Percentiles rank a stretch among this genome's conserved stretches.
phyloP scores from a whole-genome alignment of 2,888 invertebrate species.

The Tetranychus piercei region DNA sequence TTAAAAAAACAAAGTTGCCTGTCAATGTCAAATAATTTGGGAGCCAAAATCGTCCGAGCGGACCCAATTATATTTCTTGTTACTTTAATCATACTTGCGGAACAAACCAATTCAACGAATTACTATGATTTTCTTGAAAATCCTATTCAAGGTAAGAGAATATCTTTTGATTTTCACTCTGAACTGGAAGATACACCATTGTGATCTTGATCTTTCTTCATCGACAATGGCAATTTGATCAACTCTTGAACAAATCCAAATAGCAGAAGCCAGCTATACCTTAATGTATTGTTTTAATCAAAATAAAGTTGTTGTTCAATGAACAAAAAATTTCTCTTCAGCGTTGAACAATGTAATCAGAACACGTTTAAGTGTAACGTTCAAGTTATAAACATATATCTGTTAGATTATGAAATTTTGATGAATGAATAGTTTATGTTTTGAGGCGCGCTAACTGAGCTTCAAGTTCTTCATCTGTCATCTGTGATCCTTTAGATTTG shows the following conservation, averaged over 20 bases:
- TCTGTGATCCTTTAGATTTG: slow-evolving; percentile 13
- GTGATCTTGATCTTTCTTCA: too few relatives aligned
- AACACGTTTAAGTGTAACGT: background rate
- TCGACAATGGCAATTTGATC: too few relatives aligned
- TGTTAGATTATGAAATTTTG: background rate
- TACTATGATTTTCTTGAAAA: slow-evolving; percentile 8
- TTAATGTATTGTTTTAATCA: too few relatives aligned
- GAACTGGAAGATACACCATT: too few relatives aligned
- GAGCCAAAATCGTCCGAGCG: background rate
- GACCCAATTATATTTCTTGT: background rate
- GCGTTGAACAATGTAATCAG: background rate
- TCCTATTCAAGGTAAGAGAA: slow-evolving; percentile 5
- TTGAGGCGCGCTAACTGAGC: slow-evolving; percentile 33
- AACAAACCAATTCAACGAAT: background rate
- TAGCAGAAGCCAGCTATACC: too few relatives aligned
- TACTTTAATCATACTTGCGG: background rate
- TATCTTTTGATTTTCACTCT: background rate
- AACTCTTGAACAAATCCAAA: too few relatives aligned
- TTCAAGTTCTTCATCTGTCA: slow-evolving; percentile 34
- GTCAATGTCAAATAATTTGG: background rate
- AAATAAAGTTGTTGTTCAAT: background rate
- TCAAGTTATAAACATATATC: background rate
- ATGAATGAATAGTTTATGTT: slow-evolving; percentile 14
- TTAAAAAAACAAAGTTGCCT: background rate
- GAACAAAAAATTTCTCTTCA: background rate